phyloP scores from a whole-genome alignment of 92 coral and sea anemone species.

The Actinernus sp. region DNA sequence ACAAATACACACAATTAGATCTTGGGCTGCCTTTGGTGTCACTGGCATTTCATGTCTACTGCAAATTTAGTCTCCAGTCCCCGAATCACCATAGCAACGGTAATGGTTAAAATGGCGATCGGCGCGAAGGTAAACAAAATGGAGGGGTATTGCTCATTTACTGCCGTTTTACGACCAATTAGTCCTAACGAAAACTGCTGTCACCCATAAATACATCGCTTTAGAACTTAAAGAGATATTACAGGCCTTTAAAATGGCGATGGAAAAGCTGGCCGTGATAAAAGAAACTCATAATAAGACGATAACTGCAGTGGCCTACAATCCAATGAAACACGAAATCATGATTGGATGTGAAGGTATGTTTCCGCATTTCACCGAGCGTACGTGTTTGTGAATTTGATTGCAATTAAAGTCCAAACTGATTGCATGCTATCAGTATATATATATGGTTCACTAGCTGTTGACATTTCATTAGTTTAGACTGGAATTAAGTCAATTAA shows the following conservation, averaged over 20 bases:
- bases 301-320: conserved; percentile 92
- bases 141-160: conserved; percentile 27
- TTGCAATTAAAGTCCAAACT: no score
- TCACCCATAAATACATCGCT: not conserved
- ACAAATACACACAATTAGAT: no score
- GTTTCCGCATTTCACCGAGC: no score
- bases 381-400: no score
- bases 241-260: conserved; percentile 74
- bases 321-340: conserved; percentile 98
- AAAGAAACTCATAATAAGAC: conserved; percentile 92
- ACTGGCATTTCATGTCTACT: no score
- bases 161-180: not conserved
- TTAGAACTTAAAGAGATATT: not conserved
- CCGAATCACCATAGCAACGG: conserved; percentile 39
- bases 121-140: conserved; percentile 62
- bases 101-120: conserved; percentile 37
- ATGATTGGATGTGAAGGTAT: conserved; percentile 96
- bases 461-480: no score
- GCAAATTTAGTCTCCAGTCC: no score
- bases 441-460: no score
- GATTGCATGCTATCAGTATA: no score
- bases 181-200: not conserved
- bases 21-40: no score
- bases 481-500: no score
- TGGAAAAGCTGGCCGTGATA: conserved; percentile 90